A percentile compares a stretch with the other conserved stretches of the same genome.
Conservation (phyloP, 2,797 vertebrate genomes). For the Margarornis squamiger region DNA sequence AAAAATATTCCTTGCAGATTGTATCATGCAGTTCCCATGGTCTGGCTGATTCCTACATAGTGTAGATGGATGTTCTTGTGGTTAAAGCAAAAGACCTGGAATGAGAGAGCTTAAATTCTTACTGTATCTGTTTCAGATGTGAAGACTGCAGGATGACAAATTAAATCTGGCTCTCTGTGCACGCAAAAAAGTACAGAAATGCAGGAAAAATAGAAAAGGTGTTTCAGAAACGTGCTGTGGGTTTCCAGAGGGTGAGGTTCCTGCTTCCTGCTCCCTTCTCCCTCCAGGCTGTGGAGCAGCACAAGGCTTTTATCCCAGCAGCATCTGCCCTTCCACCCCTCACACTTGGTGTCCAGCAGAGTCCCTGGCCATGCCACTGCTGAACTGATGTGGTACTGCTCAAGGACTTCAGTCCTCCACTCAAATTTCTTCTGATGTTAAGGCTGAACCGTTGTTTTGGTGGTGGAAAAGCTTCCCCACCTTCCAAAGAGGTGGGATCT, state of each 20-base stretch:
- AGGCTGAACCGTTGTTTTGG: background rate
- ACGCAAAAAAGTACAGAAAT: background rate
- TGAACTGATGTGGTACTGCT: background rate
- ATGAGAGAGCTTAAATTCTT: background rate
- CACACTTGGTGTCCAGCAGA: fast-evolving
- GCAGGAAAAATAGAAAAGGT: background rate
- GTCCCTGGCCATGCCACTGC: background rate
- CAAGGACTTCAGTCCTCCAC: background rate
- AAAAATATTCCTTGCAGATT: background rate
- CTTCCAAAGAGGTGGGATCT: background rate
- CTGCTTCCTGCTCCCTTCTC: background rate
- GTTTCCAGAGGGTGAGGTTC: background rate
- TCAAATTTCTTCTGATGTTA: background rate
- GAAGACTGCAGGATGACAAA: background rate
- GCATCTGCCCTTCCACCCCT: background rate
- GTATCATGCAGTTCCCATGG: background rate
- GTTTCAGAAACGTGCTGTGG: background rate
- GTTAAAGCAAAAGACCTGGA: constrained; percentile 22
- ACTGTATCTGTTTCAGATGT: background rate
- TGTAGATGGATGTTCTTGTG: constrained; percentile 11
- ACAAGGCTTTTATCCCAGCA: background rate
- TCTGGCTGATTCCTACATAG: background rate
- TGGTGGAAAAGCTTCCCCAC: background rate
- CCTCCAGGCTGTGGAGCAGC: background rate
- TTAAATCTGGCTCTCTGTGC: background rate